Evolutionary conservation across 2,113 vertebrate genomes (phyloP), one percentile per base, ranked within the genome.

Genomic region (Phrynocephalus versicolor): DNA sequence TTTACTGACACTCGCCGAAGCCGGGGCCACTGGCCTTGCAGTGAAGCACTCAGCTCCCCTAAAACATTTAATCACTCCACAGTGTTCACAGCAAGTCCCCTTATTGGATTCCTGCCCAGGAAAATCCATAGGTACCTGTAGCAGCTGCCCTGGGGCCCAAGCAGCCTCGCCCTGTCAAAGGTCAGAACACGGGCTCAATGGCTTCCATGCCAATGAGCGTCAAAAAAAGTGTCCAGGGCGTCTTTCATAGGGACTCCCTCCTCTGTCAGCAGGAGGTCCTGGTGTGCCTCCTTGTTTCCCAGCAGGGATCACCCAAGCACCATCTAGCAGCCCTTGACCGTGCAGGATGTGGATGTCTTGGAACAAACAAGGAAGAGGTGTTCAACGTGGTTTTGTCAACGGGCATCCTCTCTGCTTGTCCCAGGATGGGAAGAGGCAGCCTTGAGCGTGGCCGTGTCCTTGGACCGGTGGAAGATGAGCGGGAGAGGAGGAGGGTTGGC

Each of bases 11-110:
- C 19, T 3, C 6, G 2, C 71, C 10, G 55, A 30, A 16, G 5
- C 1, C 5, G 13, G 21, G 51, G 62, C 16, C 35, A 39, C 60
- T 6, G 10, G 37, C 33, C 45, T 67, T 12, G 27, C 55, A 1
- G 0, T 2, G 0, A 1, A 1, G 35, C 27, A 2, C 62, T 4
- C 1, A 6, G 2, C 18, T n/a, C 8, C 0, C 0, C 4, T 23
- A 62, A 2, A 33, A 37, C 51, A 0, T 1, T 57, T 55, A 45
- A 33, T 41, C 51, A 72, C 67, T 37, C 7, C 9, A 30, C 13
- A 25, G 8, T 1, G 67, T 83, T 86, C 79, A 71, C 92, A 45
- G 51, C 76, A 55, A 51, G 45, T 51, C 45, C 45, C 10, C 45
- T 51, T 18, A 58, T 76, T 60, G 71, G 81, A 35, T 85, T 8